Evolutionary conservation across 2,888 invertebrate genomes (phyloP), one percentile per base, ranked within the genome.

Genomic region (Pecten maximus): DNA sequence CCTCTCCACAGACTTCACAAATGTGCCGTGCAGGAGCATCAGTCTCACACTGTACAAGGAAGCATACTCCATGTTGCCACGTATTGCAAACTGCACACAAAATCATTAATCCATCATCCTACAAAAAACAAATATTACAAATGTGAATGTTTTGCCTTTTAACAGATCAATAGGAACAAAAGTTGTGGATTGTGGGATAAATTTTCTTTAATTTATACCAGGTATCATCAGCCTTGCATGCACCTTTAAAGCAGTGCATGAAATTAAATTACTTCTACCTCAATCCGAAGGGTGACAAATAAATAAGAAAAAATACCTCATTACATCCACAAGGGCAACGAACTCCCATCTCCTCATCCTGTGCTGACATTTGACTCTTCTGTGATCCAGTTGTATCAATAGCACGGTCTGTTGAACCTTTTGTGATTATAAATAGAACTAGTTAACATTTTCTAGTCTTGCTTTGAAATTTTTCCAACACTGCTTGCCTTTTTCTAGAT

Each of bases 61-160:
- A 96, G 92, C 97, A 97, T 19, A 96, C 94, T n/a, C 96, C 97
- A 95, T 97, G 97, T 91, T 97, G 97, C 97, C 97, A 97, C 90
- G 93, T 94, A 74, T 95, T 95, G 92, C 97, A 97, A 1, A 94
- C 91, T 87, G 95, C 95, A 94, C 97, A 97, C 90, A 96, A 93
- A n/a, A 97, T 95, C 97, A 97, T 97, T 92, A 97, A 93, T 4
- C 97, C 97, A 94, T 97, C 96, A 94, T 97, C 96, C 96, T 96
- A 92, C 10, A 93, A 91, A 90, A 90, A 28, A 54, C 90, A 40
- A 89, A 91, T 90, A 0, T 44, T 44, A 12, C n/a, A n/a, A n/a
- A n/a, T n/a, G n/a, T n/a, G n/a, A n/a, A n/a, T n/a, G n/a, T n/a
- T n/a, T n/a, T n/a, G n/a, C n/a, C n/a, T n/a, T n/a, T n/a, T n/a